These are phyloP conservation scores for Chamaea fasciata DNA, from an alignment of 2,113 vertebrate species.

Conservation along the genomic window DNA sequence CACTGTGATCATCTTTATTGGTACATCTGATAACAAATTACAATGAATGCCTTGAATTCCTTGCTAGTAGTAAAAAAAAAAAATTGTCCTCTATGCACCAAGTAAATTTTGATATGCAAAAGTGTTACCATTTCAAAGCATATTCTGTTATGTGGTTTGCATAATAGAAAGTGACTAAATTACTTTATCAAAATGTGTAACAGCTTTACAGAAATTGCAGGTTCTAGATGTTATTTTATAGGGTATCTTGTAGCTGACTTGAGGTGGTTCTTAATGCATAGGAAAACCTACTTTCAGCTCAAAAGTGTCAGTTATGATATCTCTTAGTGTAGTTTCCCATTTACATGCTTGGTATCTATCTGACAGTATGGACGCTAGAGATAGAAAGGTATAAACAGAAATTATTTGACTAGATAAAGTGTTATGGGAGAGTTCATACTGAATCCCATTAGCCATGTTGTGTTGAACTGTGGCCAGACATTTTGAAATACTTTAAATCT, in stretches of 20 bases:
- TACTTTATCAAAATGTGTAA: neutral
- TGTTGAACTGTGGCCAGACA: neutral
- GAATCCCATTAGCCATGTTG: neutral
- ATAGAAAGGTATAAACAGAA: neutral
- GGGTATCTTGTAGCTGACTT: neutral
- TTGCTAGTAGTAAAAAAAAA: neutral
- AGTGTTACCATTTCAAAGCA: neutral
- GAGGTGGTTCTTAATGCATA: neutral
- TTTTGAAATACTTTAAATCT: slow-evolving; percentile 12
- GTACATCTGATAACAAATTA: neutral
- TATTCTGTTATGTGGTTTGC: neutral
- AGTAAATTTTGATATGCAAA: neutral
- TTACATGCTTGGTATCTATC: neutral
- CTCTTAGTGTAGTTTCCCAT: neutral
- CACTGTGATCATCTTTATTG: neutral
- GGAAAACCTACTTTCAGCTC: neutral
- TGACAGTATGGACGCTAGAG: neutral
- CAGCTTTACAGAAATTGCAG: neutral
- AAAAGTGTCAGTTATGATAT: neutral
- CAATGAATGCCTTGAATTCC: neutral
- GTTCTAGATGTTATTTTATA: neutral
- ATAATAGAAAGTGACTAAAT: neutral
- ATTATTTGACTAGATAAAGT: neutral
- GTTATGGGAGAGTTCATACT: neutral
- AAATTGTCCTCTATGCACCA: neutral